Evolutionary conservation across 2,113 vertebrate species (phyloP).

Genomic region (Actinemys pallida): DNA sequence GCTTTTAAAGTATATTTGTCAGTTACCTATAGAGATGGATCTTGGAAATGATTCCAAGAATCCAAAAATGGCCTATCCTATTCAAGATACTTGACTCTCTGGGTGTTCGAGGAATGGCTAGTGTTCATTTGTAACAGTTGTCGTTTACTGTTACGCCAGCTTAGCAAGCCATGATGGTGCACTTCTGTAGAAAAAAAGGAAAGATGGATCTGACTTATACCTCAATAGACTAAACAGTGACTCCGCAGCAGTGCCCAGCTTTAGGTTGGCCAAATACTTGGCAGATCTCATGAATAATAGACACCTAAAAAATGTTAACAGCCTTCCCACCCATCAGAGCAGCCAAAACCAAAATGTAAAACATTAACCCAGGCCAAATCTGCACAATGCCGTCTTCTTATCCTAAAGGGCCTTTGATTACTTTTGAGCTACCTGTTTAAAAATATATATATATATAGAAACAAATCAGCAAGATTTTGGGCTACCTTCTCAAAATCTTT

Average conservation of each 20-base stretch:
- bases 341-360: constrained; percentile 42
- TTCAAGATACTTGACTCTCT: neutral
- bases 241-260: neutral
- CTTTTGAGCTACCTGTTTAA: neutral
- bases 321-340: neutral
- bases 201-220: constrained; percentile 22
- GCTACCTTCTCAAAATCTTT: neutral
- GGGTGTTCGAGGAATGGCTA: constrained; percentile 51
- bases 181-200: constrained; percentile 10
- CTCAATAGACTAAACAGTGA: constrained; percentile 68
- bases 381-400: neutral
- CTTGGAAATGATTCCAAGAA: constrained; percentile 43
- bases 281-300: constrained; percentile 39
- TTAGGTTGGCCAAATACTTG: neutral
- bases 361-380: neutral
- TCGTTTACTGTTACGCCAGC: constrained; percentile 51
- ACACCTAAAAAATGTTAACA: constrained; percentile 22
- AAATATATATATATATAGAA: neutral
- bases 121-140: neutral
- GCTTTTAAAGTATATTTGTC: constrained; percentile 41
- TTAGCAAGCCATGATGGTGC: constrained; percentile 12
- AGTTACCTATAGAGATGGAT: constrained; percentile 10
- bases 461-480: neutral
- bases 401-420: neutral
- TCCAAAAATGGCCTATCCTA: constrained; percentile 39